Evolutionary conservation across 2,113 vertebrate species (phyloP), one percentile per base, ranked within the genome.

Genomic region (Geothlypis trichas): DNA sequence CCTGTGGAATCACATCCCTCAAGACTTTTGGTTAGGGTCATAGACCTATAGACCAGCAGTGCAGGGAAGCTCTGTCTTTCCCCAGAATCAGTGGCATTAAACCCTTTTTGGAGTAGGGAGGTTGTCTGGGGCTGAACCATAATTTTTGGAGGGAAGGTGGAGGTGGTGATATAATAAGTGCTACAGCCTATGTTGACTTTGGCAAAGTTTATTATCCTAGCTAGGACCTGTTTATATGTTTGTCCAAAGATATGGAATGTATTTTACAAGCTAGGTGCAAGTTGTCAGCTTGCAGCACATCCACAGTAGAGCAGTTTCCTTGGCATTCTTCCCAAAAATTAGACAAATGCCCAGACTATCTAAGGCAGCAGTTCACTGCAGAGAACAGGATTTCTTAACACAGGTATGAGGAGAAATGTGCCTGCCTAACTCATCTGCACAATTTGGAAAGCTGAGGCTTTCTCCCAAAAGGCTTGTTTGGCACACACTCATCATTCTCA

Each of bases 211-310:
- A 76, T 79, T 91, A 73, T 76, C 89, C 47, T 84, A 63, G 67
- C 35, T 51, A 83, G 62, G 39, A 95, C 44, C 7, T 93, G 52
- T 95, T 97, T 95, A 74, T 91, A 93, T 95, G 93, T 87, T 93
- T 89, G 58, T 69, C 81, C 69, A 92, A 89, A 94, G 87, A 87
- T 68, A 82, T 52, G 42, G 44, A 81, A 91, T 76, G 39, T 44
- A 73, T 91, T 94, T 91, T 79, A 76, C 66, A 58, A 87, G 20
- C 47, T 79, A 75, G 73, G 66, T 57, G 3, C 44, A 89, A 94
- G 66, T 47, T 91, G 58, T 82, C 91, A 94, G 69, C 66, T 46
- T 87, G 41, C 37, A 82, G 49, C 31, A 69, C 27, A 68, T 75
- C 69, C 77, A 79, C 7, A 62, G 55, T 44, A 49, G 15, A 82